Percentiles rank a stretch among this genome's conserved stretches.
Evolutionary conservation across 2,797 vertebrate species (phyloP).

Genomic region (Anguilla obscura): DNA sequence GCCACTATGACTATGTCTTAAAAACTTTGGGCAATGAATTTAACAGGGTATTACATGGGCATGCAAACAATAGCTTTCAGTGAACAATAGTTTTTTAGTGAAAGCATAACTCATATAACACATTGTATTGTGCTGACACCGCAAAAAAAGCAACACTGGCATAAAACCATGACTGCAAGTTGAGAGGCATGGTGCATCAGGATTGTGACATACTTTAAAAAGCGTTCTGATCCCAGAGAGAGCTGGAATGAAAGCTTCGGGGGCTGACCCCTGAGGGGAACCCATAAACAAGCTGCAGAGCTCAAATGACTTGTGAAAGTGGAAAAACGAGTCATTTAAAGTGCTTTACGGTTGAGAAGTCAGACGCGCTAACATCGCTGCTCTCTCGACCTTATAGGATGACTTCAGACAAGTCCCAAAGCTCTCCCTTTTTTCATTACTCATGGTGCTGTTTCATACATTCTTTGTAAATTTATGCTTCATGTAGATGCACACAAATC

Average conservation of each 20-base stretch:
- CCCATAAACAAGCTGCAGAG: not conserved
- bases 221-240: slow-evolving; percentile 35
- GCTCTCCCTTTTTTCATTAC: not conserved
- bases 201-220: not conserved
- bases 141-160: not conserved
- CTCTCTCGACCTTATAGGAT: not conserved
- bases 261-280: slow-evolving; percentile 13
- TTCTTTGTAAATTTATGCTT: not conserved
- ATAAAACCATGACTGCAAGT: not conserved
- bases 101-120: not conserved
- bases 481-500: too few species aligned
- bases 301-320: slow-evolving; percentile 40
- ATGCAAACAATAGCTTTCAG: not conserved
- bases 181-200: not conserved
- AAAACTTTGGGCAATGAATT: not conserved
- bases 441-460: not conserved
- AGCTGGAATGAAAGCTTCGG: slow-evolving; percentile 43
- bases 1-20: not conserved
- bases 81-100: too few species aligned
- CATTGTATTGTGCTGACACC: not conserved
- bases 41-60: not conserved
- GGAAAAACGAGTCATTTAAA: slow-evolving; percentile 8
- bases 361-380: not conserved
- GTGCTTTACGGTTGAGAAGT: not conserved
- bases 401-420: slow-evolving; percentile 23